Percentiles rank a stretch among this genome's conserved stretches.
These are phyloP conservation scores for Gandaritis pyraliata DNA, from an alignment of 2,888 invertebrate genomes.

Conservation along the genomic window DNA sequence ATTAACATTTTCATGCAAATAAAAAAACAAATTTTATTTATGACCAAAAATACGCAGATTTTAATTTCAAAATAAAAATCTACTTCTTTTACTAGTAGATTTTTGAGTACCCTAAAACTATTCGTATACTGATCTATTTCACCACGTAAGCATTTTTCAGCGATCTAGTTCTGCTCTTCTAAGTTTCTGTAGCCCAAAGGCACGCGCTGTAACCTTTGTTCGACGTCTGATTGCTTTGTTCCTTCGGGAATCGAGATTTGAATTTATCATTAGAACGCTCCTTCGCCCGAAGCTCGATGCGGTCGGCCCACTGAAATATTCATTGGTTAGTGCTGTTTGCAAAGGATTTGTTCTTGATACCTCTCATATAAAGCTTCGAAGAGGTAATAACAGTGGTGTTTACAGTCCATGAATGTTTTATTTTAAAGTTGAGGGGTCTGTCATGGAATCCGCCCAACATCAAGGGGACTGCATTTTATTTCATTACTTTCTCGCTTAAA, in stretches of 20 bases:
- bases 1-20: no score
- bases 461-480: no score
- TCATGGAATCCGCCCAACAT: not conserved
- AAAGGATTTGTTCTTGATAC: constrained; percentile 58
- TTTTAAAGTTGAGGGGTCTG: not conserved
- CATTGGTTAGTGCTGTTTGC: constrained; percentile 62
- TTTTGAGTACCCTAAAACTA: not conserved
- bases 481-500: no score
- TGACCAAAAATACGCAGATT: no score
- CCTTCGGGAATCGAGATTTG: constrained; percentile 72
- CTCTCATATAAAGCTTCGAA: constrained; percentile 14
- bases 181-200: constrained; percentile 37
- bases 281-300: constrained; percentile 58
- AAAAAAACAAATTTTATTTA: no score
- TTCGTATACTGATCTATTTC: not conserved
- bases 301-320: constrained; percentile 70
- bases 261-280: constrained; percentile 77
- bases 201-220: constrained; percentile 68
- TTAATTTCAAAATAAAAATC: no score
- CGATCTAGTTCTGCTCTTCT: constrained; percentile 18
- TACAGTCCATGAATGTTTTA: constrained; percentile 1
- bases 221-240: constrained; percentile 77
- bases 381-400: not conserved
- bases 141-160: constrained; percentile 12
- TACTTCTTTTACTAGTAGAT: no score